Evolutionary conservation across 64 coral and sea anemone species (phyloP).

Genomic region (Pachyseris speciosa): DNA sequence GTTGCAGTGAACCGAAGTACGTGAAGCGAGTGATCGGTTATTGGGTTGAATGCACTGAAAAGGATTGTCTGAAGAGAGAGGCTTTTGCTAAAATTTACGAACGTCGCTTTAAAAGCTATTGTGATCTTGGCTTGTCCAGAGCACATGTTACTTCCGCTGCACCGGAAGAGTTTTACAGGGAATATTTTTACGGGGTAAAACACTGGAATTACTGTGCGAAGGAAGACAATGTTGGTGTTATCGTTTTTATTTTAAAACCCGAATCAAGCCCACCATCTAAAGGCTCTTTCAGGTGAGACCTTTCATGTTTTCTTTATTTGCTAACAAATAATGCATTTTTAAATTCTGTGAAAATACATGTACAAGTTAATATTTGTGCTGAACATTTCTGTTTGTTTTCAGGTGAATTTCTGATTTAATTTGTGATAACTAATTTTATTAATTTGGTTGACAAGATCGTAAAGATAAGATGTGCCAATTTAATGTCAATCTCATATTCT

Average conservation of each 20-base stretch:
- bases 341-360: too few relatives aligned
- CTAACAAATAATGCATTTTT: too few relatives aligned
- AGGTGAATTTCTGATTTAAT: neutral
- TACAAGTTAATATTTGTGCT: too few relatives aligned
- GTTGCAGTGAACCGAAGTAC: neutral
- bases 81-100: conserved; percentile 36
- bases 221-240: conserved; percentile 69
- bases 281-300: conserved; percentile 70
- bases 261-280: conserved; percentile 77
- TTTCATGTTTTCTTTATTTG: neutral
- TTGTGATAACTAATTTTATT: neutral
- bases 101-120: conserved; percentile 63
- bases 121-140: conserved; percentile 57
- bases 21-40: conserved; percentile 44
- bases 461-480: neutral
- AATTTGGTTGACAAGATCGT: neutral
- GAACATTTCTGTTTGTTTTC: neutral
- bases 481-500: neutral
- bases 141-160: conserved; percentile 11
- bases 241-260: conserved; percentile 79
- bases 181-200: conserved; percentile 87
- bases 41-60: conserved; percentile 75
- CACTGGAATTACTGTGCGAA: conserved; percentile 84
- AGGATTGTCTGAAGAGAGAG: conserved; percentile 49
- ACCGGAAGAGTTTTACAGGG: conserved; percentile 78